These are phyloP conservation scores for Apamea sordens DNA, from an alignment of 2,888 invertebrate genomes.

Conservation along the genomic window DNA sequence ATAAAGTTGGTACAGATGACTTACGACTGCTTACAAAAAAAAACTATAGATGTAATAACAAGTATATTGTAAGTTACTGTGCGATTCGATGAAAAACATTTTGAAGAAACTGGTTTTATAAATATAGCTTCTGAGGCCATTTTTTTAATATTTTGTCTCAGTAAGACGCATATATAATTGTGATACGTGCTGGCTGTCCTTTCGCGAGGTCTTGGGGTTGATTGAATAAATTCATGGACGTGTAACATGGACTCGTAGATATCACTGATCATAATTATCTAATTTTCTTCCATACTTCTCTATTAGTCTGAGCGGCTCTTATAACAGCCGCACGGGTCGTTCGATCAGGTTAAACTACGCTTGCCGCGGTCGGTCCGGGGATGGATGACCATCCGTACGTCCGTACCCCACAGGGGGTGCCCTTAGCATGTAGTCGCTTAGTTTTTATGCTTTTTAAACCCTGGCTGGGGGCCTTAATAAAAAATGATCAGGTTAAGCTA, in stretches of 20 bases:
- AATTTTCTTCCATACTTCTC: not conserved
- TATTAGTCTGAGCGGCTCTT: not conserved
- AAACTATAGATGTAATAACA: too few species aligned
- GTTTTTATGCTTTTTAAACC: too few species aligned
- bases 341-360: too few species aligned
- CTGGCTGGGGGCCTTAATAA: too few species aligned
- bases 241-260: not conserved
- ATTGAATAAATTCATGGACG: not conserved
- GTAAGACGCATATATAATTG: not conserved
- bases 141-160: not conserved
- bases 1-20: not conserved
- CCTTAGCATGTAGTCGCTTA: too few species aligned
- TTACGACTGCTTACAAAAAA: not conserved
- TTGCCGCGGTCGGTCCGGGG: too few species aligned
- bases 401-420: too few species aligned
- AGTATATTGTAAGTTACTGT: not conserved
- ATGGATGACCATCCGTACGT: too few species aligned
- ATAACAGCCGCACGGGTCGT: too few species aligned
- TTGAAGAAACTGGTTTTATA: constrained; percentile 1
- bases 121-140: not conserved
- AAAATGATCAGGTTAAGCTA: too few species aligned
- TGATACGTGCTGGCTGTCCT: not conserved
- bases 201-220: not conserved
- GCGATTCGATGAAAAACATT: not conserved
- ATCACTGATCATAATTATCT: not conserved